phyloP scores from a whole-genome alignment of 2,113 vertebrate species.

The Thalassarche chlororhynchos region DNA sequence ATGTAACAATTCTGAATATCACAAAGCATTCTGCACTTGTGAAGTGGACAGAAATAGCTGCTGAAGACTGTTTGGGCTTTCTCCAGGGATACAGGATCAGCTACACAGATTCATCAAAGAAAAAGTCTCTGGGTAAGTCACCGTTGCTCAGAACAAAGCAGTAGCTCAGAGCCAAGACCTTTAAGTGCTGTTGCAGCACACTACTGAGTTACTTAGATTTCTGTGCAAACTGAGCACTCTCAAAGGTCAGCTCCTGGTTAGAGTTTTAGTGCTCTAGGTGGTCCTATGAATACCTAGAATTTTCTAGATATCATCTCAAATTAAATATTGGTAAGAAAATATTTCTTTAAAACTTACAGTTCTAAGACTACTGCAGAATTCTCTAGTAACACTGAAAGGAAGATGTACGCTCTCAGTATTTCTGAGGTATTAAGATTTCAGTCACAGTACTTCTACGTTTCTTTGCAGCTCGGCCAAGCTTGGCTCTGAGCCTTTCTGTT shows the following conservation, averaged over 20 bases:
- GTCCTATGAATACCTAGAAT: not conserved
- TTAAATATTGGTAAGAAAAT: not conserved
- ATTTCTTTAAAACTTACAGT: not conserved
- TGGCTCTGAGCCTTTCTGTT: not conserved
- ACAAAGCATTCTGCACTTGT: slow-evolving; percentile 73
- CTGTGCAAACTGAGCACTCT: not conserved
- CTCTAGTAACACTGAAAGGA: not conserved
- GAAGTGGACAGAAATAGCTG: slow-evolving; percentile 76
- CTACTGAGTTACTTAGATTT: not conserved
- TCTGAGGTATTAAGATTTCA: not conserved
- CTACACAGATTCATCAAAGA: slow-evolving; percentile 46
- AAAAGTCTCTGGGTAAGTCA: slow-evolving; percentile 28
- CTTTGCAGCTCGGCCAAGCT: not conserved
- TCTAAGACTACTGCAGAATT: not conserved
- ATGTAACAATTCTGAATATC: slow-evolving; percentile 69
- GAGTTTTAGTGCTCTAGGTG: not conserved
- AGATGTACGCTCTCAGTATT: not conserved
- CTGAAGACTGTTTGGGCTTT: slow-evolving; percentile 78
- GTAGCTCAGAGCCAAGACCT: not conserved
- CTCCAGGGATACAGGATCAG: slow-evolving; percentile 79
- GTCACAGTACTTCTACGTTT: not conserved
- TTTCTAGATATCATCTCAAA: not conserved
- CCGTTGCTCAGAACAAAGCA: not conserved
- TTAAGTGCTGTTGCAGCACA: not conserved
- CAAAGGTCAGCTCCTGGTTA: not conserved